Conservation (phyloP, 2,113 vertebrate species). For the Pomatorhinus ruficollis region DNA sequence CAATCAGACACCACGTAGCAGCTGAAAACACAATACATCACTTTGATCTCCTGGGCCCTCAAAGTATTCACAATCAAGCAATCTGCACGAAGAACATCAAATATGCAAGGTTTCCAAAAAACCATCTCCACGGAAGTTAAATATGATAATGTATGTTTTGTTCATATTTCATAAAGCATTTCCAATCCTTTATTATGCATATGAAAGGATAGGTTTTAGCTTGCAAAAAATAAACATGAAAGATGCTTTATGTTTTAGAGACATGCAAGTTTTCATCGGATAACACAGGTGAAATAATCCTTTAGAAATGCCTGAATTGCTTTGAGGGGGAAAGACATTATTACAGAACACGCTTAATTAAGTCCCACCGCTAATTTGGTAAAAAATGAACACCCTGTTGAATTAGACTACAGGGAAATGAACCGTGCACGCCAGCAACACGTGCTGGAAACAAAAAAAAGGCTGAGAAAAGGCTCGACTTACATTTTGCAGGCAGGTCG, state of each 20-base stretch:
- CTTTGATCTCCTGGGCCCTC: conserved; percentile 76
- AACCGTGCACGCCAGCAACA: neutral
- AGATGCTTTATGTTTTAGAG: neutral
- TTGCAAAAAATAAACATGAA: conserved; percentile 4
- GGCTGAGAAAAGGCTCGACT: conserved; percentile 58
- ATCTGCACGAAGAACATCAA: conserved; percentile 63
- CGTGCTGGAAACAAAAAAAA: neutral
- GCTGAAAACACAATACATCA: conserved; percentile 76
- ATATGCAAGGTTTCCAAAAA: conserved; percentile 71
- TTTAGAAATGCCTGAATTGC: conserved; percentile 25
- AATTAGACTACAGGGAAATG: neutral
- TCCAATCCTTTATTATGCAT: conserved; percentile 18
- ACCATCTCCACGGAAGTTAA: conserved; percentile 40
- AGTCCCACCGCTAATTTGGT: conserved; percentile 42
- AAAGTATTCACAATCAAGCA: conserved; percentile 69
- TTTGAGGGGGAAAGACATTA: conserved; percentile 36
- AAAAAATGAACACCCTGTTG: conserved; percentile 39
- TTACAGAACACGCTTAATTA: conserved; percentile 35
- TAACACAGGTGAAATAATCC: neutral
- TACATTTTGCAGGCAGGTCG: conserved; percentile 94
- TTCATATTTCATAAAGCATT: conserved; percentile 49
- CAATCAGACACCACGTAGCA: conserved; percentile 65
- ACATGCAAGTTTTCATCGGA: neutral
- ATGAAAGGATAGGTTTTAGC: conserved; percentile 1
- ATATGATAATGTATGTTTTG: conserved; percentile 63